Evolutionary conservation across 2,797 vertebrate species (phyloP).

Genomic region (Ibycter americanus): DNA sequence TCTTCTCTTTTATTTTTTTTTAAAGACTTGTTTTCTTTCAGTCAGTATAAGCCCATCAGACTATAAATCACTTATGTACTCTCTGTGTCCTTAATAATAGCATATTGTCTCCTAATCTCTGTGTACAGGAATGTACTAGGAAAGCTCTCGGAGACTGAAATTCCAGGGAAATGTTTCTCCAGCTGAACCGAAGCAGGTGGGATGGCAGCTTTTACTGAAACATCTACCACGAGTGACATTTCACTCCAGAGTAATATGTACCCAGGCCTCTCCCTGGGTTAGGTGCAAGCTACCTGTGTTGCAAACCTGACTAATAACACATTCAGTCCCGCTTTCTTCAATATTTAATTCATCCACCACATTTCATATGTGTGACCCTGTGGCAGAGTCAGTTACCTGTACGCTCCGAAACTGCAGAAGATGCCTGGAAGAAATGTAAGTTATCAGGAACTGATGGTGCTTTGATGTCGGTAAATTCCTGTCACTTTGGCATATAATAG

Average conservation of each 20-base stretch:
- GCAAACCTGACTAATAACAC: neutral
- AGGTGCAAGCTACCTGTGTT: neutral
- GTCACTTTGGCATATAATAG: neutral
- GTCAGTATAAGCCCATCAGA: neutral
- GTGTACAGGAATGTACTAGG: neutral
- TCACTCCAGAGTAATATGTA: neutral
- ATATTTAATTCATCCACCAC: neutral
- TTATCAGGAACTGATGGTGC: neutral
- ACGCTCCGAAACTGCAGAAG: neutral
- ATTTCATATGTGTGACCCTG: neutral
- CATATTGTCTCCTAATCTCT: neutral
- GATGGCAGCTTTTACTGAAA: neutral
- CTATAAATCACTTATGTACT: neutral
- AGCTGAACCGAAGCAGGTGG: neutral
- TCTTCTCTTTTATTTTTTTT: neutral
- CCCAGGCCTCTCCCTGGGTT: neutral
- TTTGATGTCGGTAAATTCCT: neutral
- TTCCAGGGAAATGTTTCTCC: neutral
- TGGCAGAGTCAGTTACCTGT: neutral
- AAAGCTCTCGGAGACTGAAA: neutral
- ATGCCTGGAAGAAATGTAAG: neutral
- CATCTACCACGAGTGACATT: accelerated
- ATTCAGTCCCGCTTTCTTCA: neutral
- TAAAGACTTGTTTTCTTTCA: neutral
- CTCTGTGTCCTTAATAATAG: neutral